Conservation (phyloP, 2,113 vertebrate genomes). For the Colistium nudipinnis region DNA sequence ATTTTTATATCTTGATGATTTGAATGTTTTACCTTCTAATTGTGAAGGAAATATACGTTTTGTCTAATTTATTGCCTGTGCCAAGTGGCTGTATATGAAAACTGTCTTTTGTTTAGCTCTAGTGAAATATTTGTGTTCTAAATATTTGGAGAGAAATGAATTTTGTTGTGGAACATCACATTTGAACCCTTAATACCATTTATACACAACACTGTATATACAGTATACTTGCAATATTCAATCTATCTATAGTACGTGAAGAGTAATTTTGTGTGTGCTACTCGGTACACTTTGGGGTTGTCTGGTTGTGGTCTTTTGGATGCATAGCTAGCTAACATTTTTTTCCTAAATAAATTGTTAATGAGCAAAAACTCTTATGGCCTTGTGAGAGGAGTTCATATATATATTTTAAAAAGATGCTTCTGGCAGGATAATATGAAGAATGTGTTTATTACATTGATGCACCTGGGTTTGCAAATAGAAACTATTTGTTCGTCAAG, state of each 20-base stretch:
- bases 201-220: neutral
- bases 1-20: conserved; percentile 37
- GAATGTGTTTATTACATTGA: neutral
- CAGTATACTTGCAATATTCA: neutral
- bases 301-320: conserved; percentile 13
- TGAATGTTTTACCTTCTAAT: conserved; percentile 36
- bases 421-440: neutral
- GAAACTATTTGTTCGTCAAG: conserved; percentile 22
- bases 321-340: conserved; percentile 11
- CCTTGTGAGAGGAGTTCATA: neutral
- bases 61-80: conserved; percentile 73
- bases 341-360: conserved; percentile 40
- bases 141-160: conserved; percentile 31
- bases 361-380: neutral
- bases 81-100: conserved; percentile 30
- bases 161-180: conserved; percentile 8
- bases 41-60: conserved; percentile 47
- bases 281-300: neutral
- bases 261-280: neutral
- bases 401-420: neutral
- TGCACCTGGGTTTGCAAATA: neutral
- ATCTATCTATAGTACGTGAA: neutral
- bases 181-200: conserved; percentile 5
- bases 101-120: conserved; percentile 21
- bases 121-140: conserved; percentile 45